Evolutionary conservation across 2,888 invertebrate genomes (phyloP).

Genomic region (Drosophila macrospina): DNA sequence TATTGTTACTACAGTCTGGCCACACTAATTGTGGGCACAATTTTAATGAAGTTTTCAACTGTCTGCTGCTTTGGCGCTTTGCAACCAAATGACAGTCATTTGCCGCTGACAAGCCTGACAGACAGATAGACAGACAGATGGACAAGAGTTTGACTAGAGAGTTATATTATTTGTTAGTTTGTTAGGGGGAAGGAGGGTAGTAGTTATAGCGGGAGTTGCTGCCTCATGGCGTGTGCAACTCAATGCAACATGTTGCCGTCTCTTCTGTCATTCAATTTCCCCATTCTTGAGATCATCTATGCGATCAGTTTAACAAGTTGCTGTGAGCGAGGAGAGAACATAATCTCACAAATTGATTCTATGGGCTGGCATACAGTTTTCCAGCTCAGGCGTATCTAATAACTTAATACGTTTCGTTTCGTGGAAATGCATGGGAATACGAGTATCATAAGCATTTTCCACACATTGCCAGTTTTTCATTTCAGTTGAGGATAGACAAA

Average conservation of each 20-base stretch:
- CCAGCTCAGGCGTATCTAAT: conserved; percentile 68
- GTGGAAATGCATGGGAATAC: conserved; percentile 58
- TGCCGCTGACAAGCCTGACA: conserved; percentile 28
- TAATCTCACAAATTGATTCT: conserved; percentile 64
- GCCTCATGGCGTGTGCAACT: not conserved
- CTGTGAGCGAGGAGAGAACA: conserved; percentile 22
- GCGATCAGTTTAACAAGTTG: conserved; percentile 39
- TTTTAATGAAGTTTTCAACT: conserved; percentile 73
- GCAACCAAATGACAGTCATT: conserved; percentile 59
- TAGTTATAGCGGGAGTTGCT: conserved; percentile 11
- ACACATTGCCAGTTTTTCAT: conserved; percentile 12
- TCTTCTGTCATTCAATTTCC: not conserved
- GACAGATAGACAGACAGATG: not conserved
- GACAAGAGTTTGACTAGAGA: conserved; percentile 1
- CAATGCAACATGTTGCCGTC: conserved; percentile 34
- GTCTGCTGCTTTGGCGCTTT: conserved; percentile 38
- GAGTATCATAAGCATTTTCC: conserved; percentile 41
- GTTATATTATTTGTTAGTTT: conserved; percentile 7
- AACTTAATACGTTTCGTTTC: conserved; percentile 74
- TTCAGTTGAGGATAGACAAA: conserved; percentile 36
- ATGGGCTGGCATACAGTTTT: conserved; percentile 50
- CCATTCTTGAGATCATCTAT: conserved; percentile 30
- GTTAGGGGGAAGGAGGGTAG: too few species aligned
- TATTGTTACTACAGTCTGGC: conserved; percentile 22
- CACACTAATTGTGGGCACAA: conserved; percentile 63